Conservation (phyloP, 2,113 vertebrate genomes). For the Ramphastos sulfuratus region DNA sequence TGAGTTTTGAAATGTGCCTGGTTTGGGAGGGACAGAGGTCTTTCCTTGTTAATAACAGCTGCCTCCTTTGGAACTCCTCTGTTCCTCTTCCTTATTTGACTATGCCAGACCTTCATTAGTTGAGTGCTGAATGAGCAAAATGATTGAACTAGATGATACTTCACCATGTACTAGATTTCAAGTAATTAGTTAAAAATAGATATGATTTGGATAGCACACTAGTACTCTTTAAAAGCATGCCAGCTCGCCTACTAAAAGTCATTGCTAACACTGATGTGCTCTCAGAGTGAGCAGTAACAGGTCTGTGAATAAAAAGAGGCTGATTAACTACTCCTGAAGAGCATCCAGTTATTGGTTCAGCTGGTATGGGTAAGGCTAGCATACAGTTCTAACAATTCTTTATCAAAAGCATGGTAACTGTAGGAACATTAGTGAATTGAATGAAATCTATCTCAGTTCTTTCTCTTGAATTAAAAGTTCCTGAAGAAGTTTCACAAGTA, state of each 20-base stretch:
- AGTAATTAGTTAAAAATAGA: slow-evolving; percentile 1
- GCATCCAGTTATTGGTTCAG: not conserved
- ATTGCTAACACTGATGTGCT: not conserved
- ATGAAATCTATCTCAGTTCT: not conserved
- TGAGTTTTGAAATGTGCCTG: not conserved
- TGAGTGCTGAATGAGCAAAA: not conserved
- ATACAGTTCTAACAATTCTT: not conserved
- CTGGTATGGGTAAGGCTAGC: not conserved
- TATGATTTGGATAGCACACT: not conserved
- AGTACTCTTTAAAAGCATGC: not conserved
- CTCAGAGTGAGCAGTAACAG: not conserved
- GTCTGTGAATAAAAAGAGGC: not conserved
- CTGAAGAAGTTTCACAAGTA: not conserved
- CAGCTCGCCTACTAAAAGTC: not conserved
- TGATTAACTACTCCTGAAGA: not conserved
- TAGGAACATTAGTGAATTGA: not conserved
- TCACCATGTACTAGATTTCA: not conserved
- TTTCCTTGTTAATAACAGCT: not conserved
- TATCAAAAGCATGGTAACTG: not conserved
- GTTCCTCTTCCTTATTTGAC: not conserved
- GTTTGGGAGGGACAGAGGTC: fast-evolving
- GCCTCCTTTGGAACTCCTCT: not conserved
- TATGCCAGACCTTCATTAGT: not conserved
- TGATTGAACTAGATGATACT: not conserved
- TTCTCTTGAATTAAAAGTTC: not conserved